These are phyloP conservation scores for Psix sp. DNA, from an alignment of 1,140 invertebrate genomes.

Conservation along the genomic window DNA sequence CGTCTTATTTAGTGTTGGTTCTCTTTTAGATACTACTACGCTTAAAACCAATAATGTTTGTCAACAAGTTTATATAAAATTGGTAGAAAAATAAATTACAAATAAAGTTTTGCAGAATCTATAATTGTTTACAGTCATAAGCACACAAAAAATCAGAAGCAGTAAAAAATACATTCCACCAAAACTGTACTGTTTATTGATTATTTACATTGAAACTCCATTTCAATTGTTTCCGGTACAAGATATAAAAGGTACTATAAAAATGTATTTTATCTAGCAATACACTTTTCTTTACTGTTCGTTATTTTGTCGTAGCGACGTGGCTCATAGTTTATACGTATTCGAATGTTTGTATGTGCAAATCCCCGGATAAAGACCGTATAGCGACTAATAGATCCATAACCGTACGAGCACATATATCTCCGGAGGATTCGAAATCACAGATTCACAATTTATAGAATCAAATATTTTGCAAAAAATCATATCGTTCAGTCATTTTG, in stretches of 20 bases:
- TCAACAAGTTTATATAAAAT: neutral
- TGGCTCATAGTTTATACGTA: neutral
- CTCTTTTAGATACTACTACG: slow-evolving; percentile 11
- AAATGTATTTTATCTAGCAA: neutral
- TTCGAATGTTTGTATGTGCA: neutral
- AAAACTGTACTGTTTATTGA: too few species aligned
- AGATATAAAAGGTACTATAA: too few species aligned
- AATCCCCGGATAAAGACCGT: slow-evolving; percentile 2
- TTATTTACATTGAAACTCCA: too few species aligned
- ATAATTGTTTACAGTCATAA: too few species aligned
- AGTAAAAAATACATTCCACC: too few species aligned
- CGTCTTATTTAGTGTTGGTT: too few species aligned
- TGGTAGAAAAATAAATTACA: too few species aligned
- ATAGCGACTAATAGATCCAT: slow-evolving; percentile 3
- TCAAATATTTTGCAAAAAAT: slow-evolving; percentile 19
- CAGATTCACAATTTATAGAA: slow-evolving; percentile 23
- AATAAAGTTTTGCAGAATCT: too few species aligned
- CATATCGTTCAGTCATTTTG: slow-evolving; percentile 4
- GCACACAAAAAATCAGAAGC: too few species aligned
- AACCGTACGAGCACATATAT: slow-evolving; percentile 9
- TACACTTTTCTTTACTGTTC: neutral
- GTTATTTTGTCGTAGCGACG: neutral
- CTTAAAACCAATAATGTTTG: slow-evolving; percentile 16
- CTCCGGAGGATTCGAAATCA: slow-evolving; percentile 25
- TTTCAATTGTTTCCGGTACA: too few species aligned